These are phyloP conservation scores for Sebastes elongatus DNA, from an alignment of 2,797 vertebrate species.

Conservation along the genomic window DNA sequence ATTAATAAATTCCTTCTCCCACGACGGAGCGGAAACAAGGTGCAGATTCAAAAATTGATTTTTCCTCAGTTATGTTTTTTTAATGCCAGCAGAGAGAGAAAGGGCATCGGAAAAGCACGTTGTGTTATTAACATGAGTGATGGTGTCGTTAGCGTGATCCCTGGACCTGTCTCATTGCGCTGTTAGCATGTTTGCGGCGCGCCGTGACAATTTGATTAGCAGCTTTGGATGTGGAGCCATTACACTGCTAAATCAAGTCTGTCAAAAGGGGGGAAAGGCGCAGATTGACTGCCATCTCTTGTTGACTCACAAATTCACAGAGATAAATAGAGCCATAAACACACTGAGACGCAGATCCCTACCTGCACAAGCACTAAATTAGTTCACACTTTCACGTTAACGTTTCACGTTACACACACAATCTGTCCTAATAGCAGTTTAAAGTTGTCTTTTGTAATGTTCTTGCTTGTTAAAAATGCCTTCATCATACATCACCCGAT, in stretches of 20 bases:
- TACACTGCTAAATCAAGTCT: constrained; percentile 65
- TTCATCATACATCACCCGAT: not conserved
- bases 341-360: not conserved
- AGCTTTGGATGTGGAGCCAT: constrained; percentile 40
- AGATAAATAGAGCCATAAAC: constrained; percentile 12
- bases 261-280: constrained; percentile 33
- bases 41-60: constrained; percentile 63
- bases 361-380: constrained; percentile 2
- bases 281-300: constrained; percentile 49
- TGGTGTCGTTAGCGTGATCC: constrained; percentile 65
- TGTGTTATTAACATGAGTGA: constrained; percentile 68
- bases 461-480: not conserved
- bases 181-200: constrained; percentile 68
- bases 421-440: not conserved
- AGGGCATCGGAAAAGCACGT: constrained; percentile 30
- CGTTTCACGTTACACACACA: not conserved
- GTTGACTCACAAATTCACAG: constrained; percentile 41
- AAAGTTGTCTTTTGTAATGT: constrained; percentile 5
- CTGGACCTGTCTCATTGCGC: constrained; percentile 40
- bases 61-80: constrained; percentile 34
- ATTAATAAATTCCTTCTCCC: constrained; percentile 56
- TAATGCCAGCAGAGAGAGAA: constrained; percentile 18
- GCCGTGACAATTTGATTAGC: constrained; percentile 72
- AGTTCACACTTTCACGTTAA: not conserved
- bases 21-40: constrained; percentile 48